Evolutionary conservation across 1,140 invertebrate species (phyloP).

Genomic region (Achatina immaculata): DNA sequence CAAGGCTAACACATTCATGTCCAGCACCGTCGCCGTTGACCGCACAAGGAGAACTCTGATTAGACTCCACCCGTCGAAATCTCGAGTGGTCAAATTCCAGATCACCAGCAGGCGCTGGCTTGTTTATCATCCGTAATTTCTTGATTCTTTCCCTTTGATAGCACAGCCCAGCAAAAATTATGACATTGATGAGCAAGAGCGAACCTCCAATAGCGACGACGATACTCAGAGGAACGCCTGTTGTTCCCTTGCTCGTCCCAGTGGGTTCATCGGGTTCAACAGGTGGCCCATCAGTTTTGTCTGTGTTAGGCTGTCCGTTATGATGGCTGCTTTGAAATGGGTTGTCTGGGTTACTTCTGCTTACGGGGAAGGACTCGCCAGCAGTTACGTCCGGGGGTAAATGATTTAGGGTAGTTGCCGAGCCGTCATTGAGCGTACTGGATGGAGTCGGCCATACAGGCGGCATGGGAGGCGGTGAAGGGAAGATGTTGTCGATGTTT

Average conservation of each 20-base stretch:
- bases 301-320: background rate
- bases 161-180: conserved; percentile 94
- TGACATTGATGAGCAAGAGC: conserved; percentile 87
- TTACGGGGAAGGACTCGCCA: conserved; percentile 15
- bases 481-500: conserved; percentile 56
- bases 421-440: conserved; percentile 27
- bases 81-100: conserved; percentile 45
- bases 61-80: conserved; percentile 44
- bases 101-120: background rate
- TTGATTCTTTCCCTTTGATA: conserved; percentile 86
- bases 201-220: conserved; percentile 95
- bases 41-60: background rate
- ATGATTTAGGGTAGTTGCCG: background rate
- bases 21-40: background rate
- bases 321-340: conserved; percentile 1
- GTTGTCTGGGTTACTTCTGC: conserved; percentile 8
- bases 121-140: conserved; percentile 38
- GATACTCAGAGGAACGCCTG: conserved; percentile 69
- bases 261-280: background rate
- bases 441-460: conserved; percentile 38
- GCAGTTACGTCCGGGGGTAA: conserved; percentile 44
- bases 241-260: background rate
- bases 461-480: conserved; percentile 68
- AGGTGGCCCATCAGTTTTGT: background rate
- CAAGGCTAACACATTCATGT: conserved; percentile 8